Evolutionary conservation across 2,797 vertebrate species (phyloP).

Genomic region (Eremophila alpestris): DNA sequence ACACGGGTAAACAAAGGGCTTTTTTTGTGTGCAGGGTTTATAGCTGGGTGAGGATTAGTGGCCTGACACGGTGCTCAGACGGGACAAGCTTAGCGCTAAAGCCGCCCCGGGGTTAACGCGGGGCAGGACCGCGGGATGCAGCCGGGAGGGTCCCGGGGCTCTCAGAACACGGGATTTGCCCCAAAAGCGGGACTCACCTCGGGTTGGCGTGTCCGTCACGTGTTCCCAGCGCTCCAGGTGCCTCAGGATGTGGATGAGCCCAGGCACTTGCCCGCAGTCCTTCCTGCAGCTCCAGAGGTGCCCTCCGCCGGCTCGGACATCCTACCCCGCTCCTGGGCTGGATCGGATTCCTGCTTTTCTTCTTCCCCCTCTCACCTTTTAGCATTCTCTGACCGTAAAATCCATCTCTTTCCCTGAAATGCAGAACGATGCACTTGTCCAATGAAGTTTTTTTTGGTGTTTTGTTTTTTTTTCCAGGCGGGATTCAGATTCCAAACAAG

Average conservation of each 20-base stretch:
- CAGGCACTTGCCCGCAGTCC: neutral
- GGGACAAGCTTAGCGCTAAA: neutral
- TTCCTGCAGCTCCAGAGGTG: neutral
- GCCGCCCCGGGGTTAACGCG: neutral
- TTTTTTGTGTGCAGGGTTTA: neutral
- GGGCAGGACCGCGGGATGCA: neutral
- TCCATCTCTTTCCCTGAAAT: constrained; percentile 39
- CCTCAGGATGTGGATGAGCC: neutral
- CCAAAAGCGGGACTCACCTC: neutral
- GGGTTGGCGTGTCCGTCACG: neutral
- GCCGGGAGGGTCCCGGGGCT: neutral
- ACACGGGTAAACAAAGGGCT: constrained; percentile 24
- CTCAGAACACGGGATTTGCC: accelerated
- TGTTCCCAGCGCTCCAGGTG: neutral
- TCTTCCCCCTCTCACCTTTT: constrained; percentile 23
- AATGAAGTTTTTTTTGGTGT: neutral
- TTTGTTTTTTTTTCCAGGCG: neutral
- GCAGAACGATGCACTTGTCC: constrained; percentile 64
- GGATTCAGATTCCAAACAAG: constrained; percentile 66
- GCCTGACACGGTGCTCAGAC: neutral
- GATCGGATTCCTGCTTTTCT: neutral
- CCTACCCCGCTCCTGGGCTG: neutral
- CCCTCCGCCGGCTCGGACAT: neutral
- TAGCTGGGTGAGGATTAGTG: neutral
- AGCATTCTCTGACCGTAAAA: neutral